Base-by-base conservation (phyloP, 2,113 vertebrate genomes). In the Guaruba guarouba region DNA sequence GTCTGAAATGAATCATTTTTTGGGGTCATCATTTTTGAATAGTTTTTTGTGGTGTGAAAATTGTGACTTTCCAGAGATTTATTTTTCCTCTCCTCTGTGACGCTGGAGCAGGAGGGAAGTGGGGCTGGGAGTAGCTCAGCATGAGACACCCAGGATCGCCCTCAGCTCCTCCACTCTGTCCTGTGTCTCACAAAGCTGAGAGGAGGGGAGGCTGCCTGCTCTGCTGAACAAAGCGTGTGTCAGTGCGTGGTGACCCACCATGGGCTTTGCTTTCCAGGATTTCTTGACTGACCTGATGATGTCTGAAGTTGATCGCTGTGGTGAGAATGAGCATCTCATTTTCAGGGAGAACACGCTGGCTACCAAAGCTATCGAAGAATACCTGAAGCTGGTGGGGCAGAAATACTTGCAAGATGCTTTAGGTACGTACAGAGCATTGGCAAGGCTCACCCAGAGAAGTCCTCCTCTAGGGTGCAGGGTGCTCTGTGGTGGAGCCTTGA, bases 221-320 rank as follows among this genome's bases (percentile, higher is more conserved):
- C 31, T 68, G 91, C 15, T 10, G 43, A 17, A 68, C 37, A 6
- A 41, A 5, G 76, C 14, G 1, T 8, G 0, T 88, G 88, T 49
- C 83, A 49, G 79, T 86, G 75, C 10, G 1, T 54, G 90, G 77
- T 95, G 55, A 93, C 93, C 88, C 90, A 94, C 92, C 91, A 1
- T 95, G 84, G 90, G 75, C 77, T 95, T 91, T 75, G 92, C 95
- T 90, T 94, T 91, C 63, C 96, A 99, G 99, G 99, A 99, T 98
- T 99, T 99, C 98, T 98, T 99, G 97, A 99, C 99, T 5, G 99
- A 99, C 94, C 96, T 99, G 97, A 99, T 99, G 99, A 99, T 99
- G 99, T 99, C 99, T 3, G 99, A 99, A 98, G 99, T 99, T 90
- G 99, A 99, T 97, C 98, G 99, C 96, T 99, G 99, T 25, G 99